These are phyloP conservation scores for Microcebus murinus DNA, from an alignment of 2,113 vertebrate species.

Conservation along the genomic window DNA sequence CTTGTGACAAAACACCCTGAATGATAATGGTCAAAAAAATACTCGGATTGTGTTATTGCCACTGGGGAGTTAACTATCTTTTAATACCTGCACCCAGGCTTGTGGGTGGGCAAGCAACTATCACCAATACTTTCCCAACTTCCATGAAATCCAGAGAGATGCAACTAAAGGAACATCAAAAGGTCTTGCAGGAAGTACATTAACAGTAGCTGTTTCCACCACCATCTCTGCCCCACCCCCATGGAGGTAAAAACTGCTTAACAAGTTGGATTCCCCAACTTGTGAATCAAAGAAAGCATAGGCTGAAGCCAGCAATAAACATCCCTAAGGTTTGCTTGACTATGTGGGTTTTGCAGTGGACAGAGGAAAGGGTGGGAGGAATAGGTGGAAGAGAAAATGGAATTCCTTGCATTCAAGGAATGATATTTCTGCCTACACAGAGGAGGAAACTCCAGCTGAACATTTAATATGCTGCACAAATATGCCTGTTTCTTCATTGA, in stretches of 20 bases:
- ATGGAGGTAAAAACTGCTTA: background rate
- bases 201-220: background rate
- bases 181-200: background rate
- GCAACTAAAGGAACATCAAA: background rate
- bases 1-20: background rate
- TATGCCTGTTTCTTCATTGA: conserved; percentile 80
- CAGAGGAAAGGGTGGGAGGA: background rate
- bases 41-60: background rate
- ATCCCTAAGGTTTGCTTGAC: background rate
- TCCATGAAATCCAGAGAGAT: background rate
- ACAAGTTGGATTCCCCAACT: background rate
- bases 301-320: background rate
- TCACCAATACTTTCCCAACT: background rate
- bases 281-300: conserved; percentile 30
- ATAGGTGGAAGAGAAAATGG: background rate
- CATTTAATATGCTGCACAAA: conserved; percentile 68
- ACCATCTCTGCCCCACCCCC: background rate
- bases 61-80: background rate
- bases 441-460: background rate
- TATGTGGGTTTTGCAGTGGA: background rate
- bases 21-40: background rate
- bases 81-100: background rate
- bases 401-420: conserved; percentile 20
- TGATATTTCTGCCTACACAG: background rate
- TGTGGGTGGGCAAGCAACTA: background rate